Conservation (phyloP, 1,140 invertebrate species). For the Tigriopus japonicus region DNA sequence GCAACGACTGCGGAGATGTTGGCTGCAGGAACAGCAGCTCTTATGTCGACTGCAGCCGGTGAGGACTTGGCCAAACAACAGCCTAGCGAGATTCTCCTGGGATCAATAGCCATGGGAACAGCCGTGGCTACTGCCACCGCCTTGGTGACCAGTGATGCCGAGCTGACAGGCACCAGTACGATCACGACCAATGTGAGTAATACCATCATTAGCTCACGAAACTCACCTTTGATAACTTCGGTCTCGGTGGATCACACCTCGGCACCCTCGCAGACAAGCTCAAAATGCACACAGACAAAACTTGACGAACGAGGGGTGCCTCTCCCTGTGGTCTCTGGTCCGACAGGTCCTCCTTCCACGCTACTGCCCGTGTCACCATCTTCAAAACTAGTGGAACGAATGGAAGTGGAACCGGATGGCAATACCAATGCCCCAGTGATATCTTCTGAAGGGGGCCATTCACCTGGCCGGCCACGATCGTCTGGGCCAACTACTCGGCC, state of each 20-base stretch:
- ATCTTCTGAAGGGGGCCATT: neutral
- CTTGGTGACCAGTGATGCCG: neutral
- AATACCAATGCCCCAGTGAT: neutral
- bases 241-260: neutral
- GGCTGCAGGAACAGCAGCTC: no score
- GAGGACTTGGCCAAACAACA: no score
- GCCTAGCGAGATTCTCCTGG: no score
- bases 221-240: neutral
- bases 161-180: neutral
- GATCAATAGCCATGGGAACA: neutral
- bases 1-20: no score
- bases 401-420: neutral
- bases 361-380: neutral
- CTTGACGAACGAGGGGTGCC: neutral
- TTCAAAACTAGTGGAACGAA: neutral
- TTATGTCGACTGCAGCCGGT: no score
- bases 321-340: neutral
- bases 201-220: neutral
- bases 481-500: no score
- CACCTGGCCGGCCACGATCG: neutral
- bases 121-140: neutral
- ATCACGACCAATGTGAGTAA: neutral
- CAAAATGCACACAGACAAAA: constrained; percentile 7
- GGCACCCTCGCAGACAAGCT: neutral
- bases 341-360: neutral